Evolutionary conservation across 2,888 invertebrate species (phyloP).

Genomic region (Folsomia manolachei): DNA sequence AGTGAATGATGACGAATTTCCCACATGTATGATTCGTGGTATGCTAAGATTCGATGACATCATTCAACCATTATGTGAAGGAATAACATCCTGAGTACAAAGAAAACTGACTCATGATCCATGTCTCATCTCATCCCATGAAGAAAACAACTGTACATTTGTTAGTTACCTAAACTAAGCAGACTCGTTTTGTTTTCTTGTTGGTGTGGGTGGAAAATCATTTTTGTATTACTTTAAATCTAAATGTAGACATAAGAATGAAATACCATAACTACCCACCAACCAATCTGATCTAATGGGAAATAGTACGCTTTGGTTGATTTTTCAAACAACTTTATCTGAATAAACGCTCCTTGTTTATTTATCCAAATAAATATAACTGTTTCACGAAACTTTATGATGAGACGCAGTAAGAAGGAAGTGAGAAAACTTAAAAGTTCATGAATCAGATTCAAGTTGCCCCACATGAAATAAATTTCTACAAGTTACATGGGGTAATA

Average conservation of each 20-base stretch:
- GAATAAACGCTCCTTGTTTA: not conserved
- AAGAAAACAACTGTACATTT: not conserved
- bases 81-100: not conserved
- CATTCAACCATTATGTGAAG: not conserved
- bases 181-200: not conserved
- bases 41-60: not conserved
- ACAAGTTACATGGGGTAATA: not conserved
- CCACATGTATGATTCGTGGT: not conserved
- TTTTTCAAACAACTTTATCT: no score
- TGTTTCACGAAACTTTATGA: no score
- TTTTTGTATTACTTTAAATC: no score
- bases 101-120: not conserved
- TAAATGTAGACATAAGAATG: no score
- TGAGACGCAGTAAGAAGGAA: not conserved
- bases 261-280: no score
- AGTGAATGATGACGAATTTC: not conserved
- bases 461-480: not conserved
- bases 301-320: no score
- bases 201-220: not conserved
- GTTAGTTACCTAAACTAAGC: not conserved
- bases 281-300: no score
- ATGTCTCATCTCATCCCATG: not conserved
- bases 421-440: not conserved
- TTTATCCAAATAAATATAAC: not conserved
- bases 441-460: not conserved